Conservation (phyloP, 2,888 invertebrate species). For the Teleogryllus oceanicus region DNA sequence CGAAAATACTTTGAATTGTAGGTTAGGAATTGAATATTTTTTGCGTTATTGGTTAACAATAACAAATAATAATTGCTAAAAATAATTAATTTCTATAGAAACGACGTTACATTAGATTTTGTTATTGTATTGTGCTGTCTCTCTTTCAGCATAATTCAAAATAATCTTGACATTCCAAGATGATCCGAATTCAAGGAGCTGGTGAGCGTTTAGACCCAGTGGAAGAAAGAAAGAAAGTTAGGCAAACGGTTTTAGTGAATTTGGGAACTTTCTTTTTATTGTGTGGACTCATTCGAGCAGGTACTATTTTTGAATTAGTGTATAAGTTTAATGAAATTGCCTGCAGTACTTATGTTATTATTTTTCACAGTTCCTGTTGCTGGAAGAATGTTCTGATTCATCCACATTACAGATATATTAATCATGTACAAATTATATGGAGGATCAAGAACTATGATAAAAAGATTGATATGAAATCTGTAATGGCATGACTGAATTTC, state of each 20-base stretch:
- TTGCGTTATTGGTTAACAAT: too few relatives aligned
- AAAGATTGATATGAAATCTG: too few relatives aligned
- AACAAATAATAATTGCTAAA: too few relatives aligned
- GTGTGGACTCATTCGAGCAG: conserved; percentile 11
- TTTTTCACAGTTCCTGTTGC: conserved; percentile 7
- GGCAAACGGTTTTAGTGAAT: neutral
- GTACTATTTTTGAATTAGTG: neutral
- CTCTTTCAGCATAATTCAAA: too few relatives aligned
- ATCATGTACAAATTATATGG: too few relatives aligned
- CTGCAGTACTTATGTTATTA: neutral
- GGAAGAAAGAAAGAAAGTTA: conserved; percentile 19
- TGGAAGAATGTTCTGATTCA: conserved; percentile 1
- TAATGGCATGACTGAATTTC: too few relatives aligned
- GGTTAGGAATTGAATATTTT: too few relatives aligned
- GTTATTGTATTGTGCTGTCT: too few relatives aligned
- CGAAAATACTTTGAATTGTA: too few relatives aligned
- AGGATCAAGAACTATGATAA: too few relatives aligned
- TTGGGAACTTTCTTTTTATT: neutral
- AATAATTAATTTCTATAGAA: too few relatives aligned
- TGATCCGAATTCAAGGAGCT: neutral
- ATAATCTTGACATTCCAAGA: neutral
- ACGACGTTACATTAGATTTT: too few relatives aligned
- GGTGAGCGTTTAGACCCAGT: conserved; percentile 3
- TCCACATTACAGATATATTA: neutral
- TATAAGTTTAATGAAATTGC: neutral